A percentile compares a stretch with the other conserved stretches of the same genome.
Evolutionary conservation across 2,797 vertebrate species (phyloP).

Genomic region (Phrynocephalus forsythii): DNA sequence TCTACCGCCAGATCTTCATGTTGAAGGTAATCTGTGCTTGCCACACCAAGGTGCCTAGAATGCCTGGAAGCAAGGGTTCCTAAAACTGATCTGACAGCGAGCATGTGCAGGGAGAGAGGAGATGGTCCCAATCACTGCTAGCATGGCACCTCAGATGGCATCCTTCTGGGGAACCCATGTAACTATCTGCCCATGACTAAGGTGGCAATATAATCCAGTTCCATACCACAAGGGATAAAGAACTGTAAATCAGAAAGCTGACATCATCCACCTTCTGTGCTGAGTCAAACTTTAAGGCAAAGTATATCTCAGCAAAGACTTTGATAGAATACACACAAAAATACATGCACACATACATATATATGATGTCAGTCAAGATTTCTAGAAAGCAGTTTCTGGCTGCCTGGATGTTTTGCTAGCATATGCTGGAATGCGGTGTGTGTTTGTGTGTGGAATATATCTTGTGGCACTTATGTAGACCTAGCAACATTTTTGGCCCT

Average conservation of each 20-base stretch:
- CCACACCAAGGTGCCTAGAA: background rate
- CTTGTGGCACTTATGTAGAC: background rate
- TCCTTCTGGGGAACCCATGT: no score
- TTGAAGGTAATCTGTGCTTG: background rate
- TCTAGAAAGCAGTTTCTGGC: background rate
- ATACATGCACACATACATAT: background rate
- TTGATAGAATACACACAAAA: background rate
- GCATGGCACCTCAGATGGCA: no score
- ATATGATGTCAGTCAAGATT: background rate
- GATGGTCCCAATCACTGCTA: background rate
- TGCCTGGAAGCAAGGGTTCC: background rate
- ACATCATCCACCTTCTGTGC: no score
- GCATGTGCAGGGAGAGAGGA: background rate
- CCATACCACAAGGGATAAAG: no score
- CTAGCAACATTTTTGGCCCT: background rate
- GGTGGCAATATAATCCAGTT: no score
- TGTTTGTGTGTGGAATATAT: background rate
- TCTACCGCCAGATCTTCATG: no score
- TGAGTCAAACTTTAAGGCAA: background rate
- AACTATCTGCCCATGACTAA: no score
- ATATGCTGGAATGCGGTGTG: background rate
- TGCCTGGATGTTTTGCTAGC: background rate
- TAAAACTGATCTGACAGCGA: background rate
- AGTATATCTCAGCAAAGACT: background rate
- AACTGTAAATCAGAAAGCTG: no score